Percentiles rank a stretch among this genome's conserved stretches.
Conservation (phyloP, 2,113 vertebrate genomes). For the Sclerurus mexicanus region DNA sequence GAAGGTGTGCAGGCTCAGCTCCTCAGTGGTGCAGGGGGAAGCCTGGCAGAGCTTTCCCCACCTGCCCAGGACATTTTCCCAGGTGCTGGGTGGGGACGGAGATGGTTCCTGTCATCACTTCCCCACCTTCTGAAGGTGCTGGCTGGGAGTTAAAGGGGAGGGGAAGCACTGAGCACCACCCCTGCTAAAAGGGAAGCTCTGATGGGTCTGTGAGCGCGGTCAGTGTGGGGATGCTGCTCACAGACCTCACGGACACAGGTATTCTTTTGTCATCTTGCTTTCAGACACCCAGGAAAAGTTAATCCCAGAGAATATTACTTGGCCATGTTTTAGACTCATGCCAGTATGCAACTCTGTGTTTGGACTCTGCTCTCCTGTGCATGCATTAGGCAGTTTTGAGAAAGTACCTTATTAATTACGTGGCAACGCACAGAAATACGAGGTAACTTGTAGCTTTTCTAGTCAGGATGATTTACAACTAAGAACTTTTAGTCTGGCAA, state of each 20-base stretch:
- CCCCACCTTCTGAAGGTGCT: not conserved
- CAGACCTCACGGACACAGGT: not conserved
- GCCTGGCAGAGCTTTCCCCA: not conserved
- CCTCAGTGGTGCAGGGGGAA: not conserved
- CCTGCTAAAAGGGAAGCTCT: not conserved
- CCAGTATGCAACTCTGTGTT: not conserved
- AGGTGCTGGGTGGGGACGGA: not conserved
- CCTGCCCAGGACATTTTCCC: rapidly evolving
- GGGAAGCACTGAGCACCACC: not conserved
- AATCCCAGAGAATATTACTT: not conserved
- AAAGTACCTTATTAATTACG: not conserved
- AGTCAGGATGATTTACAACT: not conserved
- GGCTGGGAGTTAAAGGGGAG: not conserved
- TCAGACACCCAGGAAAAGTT: not conserved
- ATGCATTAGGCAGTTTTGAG: not conserved
- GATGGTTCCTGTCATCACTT: not conserved
- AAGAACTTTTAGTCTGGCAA: rapidly evolving
- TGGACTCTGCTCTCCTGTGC: not conserved
- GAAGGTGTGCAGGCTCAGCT: not conserved
- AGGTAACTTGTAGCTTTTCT: not conserved
- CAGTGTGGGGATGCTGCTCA: not conserved
- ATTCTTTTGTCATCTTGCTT: not conserved
- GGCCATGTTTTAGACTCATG: not conserved
- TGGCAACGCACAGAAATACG: not conserved
- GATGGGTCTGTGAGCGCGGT: not conserved